Conservation (phyloP, 2,113 vertebrate genomes). For the Corydoras maculifer region DNA sequence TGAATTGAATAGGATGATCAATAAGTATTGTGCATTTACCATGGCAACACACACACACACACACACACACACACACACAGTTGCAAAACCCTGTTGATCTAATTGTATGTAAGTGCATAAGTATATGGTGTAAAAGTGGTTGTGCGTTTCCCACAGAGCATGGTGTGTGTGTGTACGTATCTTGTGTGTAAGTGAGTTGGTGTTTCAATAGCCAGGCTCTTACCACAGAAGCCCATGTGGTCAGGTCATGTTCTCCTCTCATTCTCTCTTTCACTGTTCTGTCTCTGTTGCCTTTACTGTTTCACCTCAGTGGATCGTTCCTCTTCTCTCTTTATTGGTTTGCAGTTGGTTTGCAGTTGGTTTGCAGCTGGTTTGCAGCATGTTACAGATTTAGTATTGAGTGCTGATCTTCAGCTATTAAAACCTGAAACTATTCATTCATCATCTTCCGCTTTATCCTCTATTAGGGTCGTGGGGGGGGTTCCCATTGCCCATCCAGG, state of each 20-base stretch:
- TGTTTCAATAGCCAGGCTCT: slow-evolving; percentile 40
- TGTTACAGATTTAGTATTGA: too few species aligned
- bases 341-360: too few species aligned
- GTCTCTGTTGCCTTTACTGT: neutral
- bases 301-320: slow-evolving; percentile 2
- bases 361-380: too few species aligned
- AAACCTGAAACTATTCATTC: too few species aligned
- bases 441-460: too few species aligned
- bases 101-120: slow-evolving; percentile 20
- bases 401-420: too few species aligned
- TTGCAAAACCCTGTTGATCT: neutral
- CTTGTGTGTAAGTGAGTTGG: slow-evolving; percentile 30
- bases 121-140: slow-evolving; percentile 21
- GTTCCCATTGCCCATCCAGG: too few species aligned
- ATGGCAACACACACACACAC: slow-evolving; percentile 1
- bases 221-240: slow-evolving; percentile 50
- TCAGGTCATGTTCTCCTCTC: slow-evolving; percentile 13
- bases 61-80: slow-evolving; percentile 24
- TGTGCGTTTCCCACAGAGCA: slow-evolving; percentile 24
- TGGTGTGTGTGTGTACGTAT: slow-evolving; percentile 25
- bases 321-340: neutral
- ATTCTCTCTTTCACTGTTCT: neutral
- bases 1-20: too few species aligned
- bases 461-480: too few species aligned
- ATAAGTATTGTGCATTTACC: neutral